Evolutionary conservation across 1,140 invertebrate genomes (phyloP).

Genomic region (Drosophila littoralis): DNA sequence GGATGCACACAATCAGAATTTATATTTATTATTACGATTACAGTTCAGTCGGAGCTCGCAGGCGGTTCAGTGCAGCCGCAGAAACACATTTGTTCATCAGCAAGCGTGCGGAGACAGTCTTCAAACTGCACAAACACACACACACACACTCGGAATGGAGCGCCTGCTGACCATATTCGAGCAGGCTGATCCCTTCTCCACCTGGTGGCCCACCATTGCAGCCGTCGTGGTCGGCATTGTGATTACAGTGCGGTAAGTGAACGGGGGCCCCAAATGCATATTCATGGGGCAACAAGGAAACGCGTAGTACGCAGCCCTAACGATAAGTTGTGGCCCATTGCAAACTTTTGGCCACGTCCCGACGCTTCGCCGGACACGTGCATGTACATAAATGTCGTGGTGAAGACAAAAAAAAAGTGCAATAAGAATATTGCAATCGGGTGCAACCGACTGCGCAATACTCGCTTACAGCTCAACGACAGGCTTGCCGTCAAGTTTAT

Average conservation of each 20-base stretch:
- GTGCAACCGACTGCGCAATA: no score
- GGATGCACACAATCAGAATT: conserved; percentile 63
- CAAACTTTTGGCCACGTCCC: conserved; percentile 19
- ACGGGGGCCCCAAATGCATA: conserved; percentile 35
- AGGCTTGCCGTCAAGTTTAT: no score
- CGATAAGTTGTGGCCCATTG: conserved; percentile 39
- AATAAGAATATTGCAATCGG: background rate
- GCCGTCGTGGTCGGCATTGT: conserved; percentile 74
- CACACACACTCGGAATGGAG: conserved; percentile 41
- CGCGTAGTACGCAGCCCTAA: conserved; percentile 19
- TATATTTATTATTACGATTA: conserved; percentile 70
- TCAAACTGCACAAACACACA: conserved; percentile 9
- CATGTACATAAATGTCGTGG: conserved; percentile 66
- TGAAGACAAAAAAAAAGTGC: conserved; percentile 24
- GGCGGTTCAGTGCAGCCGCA: conserved; percentile 50
- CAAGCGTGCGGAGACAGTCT: conserved; percentile 37
- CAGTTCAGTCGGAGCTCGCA: conserved; percentile 57
- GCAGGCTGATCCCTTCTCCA: conserved; percentile 82
- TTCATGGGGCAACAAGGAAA: conserved; percentile 61
- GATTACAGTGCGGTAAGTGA: conserved; percentile 81
- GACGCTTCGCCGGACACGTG: conserved; percentile 63
- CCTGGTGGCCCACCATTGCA: conserved; percentile 83
- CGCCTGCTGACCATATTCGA: conserved; percentile 76
- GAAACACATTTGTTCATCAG: conserved; percentile 50
- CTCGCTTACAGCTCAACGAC: no score